Base-by-base conservation (phyloP, 2,113 vertebrate genomes). In the Lycocorax pyrrhopterus region DNA sequence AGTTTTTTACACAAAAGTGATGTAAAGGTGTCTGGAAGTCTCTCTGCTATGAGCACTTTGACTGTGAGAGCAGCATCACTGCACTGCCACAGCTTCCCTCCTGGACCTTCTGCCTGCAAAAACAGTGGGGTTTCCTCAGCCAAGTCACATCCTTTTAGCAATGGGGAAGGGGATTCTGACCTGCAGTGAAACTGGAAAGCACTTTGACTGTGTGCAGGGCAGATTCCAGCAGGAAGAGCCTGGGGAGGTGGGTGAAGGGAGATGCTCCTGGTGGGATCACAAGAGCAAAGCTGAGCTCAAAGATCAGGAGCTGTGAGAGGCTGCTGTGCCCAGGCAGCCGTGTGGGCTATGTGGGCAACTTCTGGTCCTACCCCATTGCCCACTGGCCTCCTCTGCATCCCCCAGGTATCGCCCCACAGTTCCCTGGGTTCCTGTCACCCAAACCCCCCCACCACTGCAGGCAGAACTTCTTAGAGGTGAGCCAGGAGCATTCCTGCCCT, bases 41-140 rank as follows among this genome's bases (percentile, higher is more conserved):
- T 30, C 27, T 17, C 8, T 51, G 19, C 35, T 7, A 3, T 0
- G 1, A 79, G 35, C 19, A 6, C 0, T n/a, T n/a, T n/a, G 4
- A 6, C 17, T 11, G 2, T 2, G 47, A 41, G 55, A 64, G 9
- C 41, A 73, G 41, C 62, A 13, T 10, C 46, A 1, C 10, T 12
- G 22, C 55, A 12, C 44, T 4, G 62, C 11, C 37, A 29, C 46
- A 25, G 1, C 30, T 25, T 35, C 67, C 33, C 33, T 35, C 9
- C 67, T 13, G 23, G 13, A 18, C 25, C 35, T 29, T 25, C 64
- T 78, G 39, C 52, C 66, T 52, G 23, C 18, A 37, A 9, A 16
- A 20, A 0, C 52, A 12, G 8, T 0, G 16, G 29, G 19, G 29
- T 3, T 16, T 43, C 12, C 62, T 56, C 30, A 32, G 16, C 13